Percentiles rank a stretch among this genome's conserved stretches.
Conservation (phyloP, 2,113 vertebrate species). For the Aphyosemion australe region DNA sequence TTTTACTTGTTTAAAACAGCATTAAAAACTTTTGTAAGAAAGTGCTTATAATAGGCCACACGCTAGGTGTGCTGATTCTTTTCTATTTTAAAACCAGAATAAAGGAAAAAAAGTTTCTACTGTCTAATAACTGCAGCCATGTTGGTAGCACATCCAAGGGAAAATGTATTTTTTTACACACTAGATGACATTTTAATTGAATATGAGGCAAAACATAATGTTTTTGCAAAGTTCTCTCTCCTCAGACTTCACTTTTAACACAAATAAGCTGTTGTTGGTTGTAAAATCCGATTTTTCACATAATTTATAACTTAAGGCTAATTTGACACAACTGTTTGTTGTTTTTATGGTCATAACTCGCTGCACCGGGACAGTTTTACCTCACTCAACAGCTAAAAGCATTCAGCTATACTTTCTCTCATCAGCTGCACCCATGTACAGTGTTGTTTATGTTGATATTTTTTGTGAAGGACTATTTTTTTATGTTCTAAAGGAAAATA, state of each 20-base stretch:
- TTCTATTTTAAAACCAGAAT: constrained; percentile 65
- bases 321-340: constrained; percentile 36
- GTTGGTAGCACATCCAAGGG: constrained; percentile 70
- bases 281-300: constrained; percentile 27
- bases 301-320: constrained; percentile 36
- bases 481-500: constrained; percentile 68
- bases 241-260: constrained; percentile 20
- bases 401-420: constrained; percentile 51
- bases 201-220: constrained; percentile 24
- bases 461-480: constrained; percentile 77
- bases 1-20: constrained; percentile 72
- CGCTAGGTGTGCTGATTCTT: constrained; percentile 72
- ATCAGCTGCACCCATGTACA: constrained; percentile 48
- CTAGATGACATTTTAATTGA: constrained; percentile 52
- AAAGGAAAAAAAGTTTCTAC: constrained; percentile 45
- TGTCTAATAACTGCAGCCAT: constrained; percentile 73
- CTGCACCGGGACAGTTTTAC: constrained; percentile 63
- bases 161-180: constrained; percentile 64
- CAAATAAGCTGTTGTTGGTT: constrained; percentile 32
- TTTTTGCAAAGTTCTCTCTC: constrained; percentile 11
- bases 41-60: constrained; percentile 62
- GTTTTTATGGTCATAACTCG: constrained; percentile 40
- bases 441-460: constrained; percentile 70
- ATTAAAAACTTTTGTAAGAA: constrained; percentile 76
- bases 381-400: constrained; percentile 48